Evolutionary conservation across 2,797 vertebrate species (phyloP), one percentile per base, ranked within the genome.

Genomic region (Parotocinclus haroldoi): DNA sequence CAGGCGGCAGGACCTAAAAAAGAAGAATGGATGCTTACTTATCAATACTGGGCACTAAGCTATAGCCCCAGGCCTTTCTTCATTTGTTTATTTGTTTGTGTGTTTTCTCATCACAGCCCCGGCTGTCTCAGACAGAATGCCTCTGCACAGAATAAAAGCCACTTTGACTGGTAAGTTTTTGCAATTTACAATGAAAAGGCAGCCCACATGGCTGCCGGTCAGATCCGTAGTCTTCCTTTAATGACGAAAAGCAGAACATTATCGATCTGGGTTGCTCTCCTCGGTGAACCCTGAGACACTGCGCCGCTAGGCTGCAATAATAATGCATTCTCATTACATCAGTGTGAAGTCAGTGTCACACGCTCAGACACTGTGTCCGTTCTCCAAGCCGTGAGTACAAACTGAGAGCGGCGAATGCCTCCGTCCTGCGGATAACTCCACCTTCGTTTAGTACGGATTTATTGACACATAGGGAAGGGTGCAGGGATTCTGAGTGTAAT

Each of bases 111-210:
- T 60, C 17, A 53, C 80, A 92, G 92, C 63, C 60, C 78, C 70
- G 88, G 72, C 78, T 93, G 91, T 79, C 89, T 88, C 75, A 90
- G 88, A 80, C 88, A 86, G 79, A 93, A 92, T 80, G 75, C 84
- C 55, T 90, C 91, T 14, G 75, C 84, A 48, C 90, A 84, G 68
- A 86, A 80, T 72, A 84, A 82, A 84, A 88, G 81, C 68, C 88
- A 88, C 76, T 92, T 92, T 80, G 91, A 92, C 79, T 93, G 92
- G 92, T 93, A 85, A 91, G 89, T n/a, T n/a, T n/a, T n/a, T n/a
- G n/a, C 50, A 19, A 13, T 27, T 53, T 44, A 7, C 27, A 36
- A 49, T 16, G n/a, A 37, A 45, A 40, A 17, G 7, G 18, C 9
- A 19, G 3, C 2, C 14, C 37, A 58, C 13, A n/a, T 8, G 11